A percentile compares a stretch with the other conserved stretches of the same genome.
Evolutionary conservation across 2,888 invertebrate species (phyloP).

Genomic region (Xestobium rufovillosum): DNA sequence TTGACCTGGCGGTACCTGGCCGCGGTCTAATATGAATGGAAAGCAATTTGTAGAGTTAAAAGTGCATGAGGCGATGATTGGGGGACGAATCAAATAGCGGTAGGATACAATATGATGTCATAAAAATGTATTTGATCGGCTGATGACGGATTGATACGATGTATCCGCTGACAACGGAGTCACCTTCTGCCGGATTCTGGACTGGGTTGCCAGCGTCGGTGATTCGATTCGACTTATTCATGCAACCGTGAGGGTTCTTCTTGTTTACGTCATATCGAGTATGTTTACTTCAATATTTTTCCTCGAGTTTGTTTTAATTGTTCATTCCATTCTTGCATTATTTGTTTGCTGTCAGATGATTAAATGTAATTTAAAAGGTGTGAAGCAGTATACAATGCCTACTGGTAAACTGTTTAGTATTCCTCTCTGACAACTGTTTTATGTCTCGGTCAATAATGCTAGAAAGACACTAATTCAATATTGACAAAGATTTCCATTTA

Average conservation of each 20-base stretch:
- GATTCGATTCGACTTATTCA: slow-evolving; percentile 34
- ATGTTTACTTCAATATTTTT: slow-evolving; percentile 14
- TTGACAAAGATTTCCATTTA: slow-evolving; percentile 25
- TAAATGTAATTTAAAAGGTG: slow-evolving; percentile 30
- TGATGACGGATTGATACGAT: too few species aligned
- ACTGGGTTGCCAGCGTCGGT: slow-evolving; percentile 35
- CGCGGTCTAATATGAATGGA: too few species aligned
- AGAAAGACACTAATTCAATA: slow-evolving; percentile 19
- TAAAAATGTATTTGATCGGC: too few species aligned
- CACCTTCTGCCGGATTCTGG: slow-evolving; percentile 34
- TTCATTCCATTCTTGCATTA: not conserved
- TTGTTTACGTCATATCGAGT: slow-evolving; percentile 26
- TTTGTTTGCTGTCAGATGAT: slow-evolving; percentile 20
- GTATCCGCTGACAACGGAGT: slow-evolving; percentile 31
- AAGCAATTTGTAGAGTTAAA: too few species aligned
- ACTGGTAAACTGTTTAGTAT: slow-evolving; percentile 26
- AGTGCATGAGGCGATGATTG: too few species aligned
- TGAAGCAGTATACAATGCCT: slow-evolving; percentile 26
- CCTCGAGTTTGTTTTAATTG: slow-evolving; percentile 13
- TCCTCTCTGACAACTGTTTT: slow-evolving; percentile 24
- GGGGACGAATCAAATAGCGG: too few species aligned
- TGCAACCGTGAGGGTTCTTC: slow-evolving; percentile 35
- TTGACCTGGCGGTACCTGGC: too few species aligned
- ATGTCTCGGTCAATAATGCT: slow-evolving; percentile 21
- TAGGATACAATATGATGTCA: too few species aligned